phyloP scores from a whole-genome alignment of 1,140 invertebrate species.

The Conus ventricosus region DNA sequence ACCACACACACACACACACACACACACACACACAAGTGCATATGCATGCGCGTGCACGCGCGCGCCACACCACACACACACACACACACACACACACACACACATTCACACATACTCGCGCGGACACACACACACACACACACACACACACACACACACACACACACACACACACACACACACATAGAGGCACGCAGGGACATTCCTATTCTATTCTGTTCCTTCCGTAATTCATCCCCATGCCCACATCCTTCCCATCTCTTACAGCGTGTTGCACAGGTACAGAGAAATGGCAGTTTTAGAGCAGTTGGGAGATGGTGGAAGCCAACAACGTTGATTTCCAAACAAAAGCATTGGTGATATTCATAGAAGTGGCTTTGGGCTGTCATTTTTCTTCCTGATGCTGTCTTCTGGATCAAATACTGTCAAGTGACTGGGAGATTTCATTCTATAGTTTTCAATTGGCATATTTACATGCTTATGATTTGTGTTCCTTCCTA shows the following conservation, averaged over 20 bases:
- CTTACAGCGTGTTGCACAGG: too few relatives aligned
- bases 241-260: too few relatives aligned
- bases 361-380: too few relatives aligned
- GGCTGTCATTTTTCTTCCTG: neutral
- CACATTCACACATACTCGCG: neutral
- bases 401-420: neutral
- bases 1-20: constrained; percentile 26
- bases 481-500: constrained; percentile 3
- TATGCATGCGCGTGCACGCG: constrained; percentile 36
- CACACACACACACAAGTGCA: constrained; percentile 30
- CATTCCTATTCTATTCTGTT: neutral
- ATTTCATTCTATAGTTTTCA: neutral
- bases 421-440: constrained; percentile 17
- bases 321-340: too few relatives aligned
- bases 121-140: too few relatives aligned
- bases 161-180: constrained; percentile 4
- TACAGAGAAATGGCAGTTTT: too few relatives aligned
- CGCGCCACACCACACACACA: constrained; percentile 33
- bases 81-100: neutral
- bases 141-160: neutral
- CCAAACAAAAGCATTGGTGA: too few relatives aligned
- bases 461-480: neutral
- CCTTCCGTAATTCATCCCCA: too few relatives aligned
- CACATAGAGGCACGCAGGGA: neutral
- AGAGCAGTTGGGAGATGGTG: too few relatives aligned